Conservation (phyloP, 1,140 invertebrate genomes). For the Marisa cornuarietis region DNA sequence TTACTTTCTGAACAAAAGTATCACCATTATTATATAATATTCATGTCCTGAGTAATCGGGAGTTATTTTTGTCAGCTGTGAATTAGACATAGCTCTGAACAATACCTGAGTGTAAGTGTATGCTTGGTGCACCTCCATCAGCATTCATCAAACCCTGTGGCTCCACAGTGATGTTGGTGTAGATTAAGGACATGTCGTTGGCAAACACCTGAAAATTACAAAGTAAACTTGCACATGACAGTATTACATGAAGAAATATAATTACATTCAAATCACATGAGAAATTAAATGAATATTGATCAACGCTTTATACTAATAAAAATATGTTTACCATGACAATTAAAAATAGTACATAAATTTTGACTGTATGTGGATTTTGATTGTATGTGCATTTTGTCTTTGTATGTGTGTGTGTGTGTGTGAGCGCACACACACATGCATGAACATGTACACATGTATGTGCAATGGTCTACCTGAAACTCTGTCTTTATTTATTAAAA, state of each 20-base stretch:
- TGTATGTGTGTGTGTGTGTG: too few species aligned
- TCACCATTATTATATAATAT: not conserved
- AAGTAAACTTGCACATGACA: not conserved
- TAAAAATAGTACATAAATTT: too few species aligned
- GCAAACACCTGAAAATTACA: conserved; percentile 40
- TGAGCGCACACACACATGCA: not conserved
- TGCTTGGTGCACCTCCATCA: conserved; percentile 42
- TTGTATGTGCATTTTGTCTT: too few species aligned
- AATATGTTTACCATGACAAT: not conserved
- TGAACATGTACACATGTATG: not conserved
- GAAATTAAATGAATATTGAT: not conserved
- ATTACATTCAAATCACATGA: not conserved
- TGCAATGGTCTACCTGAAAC: too few species aligned
- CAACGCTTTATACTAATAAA: not conserved
- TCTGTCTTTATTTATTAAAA: too few species aligned
- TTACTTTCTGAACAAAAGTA: not conserved
- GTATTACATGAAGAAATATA: not conserved
- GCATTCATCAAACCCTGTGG: conserved; percentile 44
- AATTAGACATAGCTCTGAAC: not conserved
- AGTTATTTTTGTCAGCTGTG: too few species aligned
- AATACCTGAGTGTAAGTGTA: conserved; percentile 31
- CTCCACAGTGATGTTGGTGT: conserved; percentile 52
- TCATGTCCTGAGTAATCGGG: not conserved
- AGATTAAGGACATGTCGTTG: conserved; percentile 50
- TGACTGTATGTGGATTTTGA: too few species aligned